Evolutionary conservation across 1,140 invertebrate genomes (phyloP), one percentile per base, ranked within the genome.

Genomic region (Micrasema longulum): DNA sequence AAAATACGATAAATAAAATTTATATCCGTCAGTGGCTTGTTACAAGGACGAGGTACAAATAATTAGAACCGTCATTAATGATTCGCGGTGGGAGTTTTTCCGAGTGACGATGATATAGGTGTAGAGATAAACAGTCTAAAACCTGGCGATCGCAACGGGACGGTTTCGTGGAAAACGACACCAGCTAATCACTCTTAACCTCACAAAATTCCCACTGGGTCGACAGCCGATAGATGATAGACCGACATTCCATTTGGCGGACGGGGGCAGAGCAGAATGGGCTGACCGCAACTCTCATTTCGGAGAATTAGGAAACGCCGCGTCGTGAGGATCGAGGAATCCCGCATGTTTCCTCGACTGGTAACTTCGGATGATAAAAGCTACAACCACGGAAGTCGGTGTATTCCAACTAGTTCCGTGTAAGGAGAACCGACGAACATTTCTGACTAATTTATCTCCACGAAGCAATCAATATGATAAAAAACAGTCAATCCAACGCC

Each of bases 121-220:
- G n/a, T n/a, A n/a, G 18, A 41, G 35, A 60, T 22, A 16, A 35
- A 7, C 55, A 22, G 36, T 35, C 36, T n/a, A 55, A 55, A 55
- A 55, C 52, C 52, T 18, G 11, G 12, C 36, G 35, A 10, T 26
- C 1, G 55, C 2, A 22, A 64, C 20, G 26, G 23, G 43, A n/a
- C 18, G 43, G 23, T 20, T 64, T 64, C 60, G 60, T 31, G 60
- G 60, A 64, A 64, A 26, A 22, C 41, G 22, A 12, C 57, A 43
- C 12, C 43, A 26, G 60, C 41, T 64, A 47, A 64, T 64, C n/a
- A 36, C n/a, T 47, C 22, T 7, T 20, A 26, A 64, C 41, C 60
- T 64, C 60, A 64, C 43, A 47, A 14, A 64, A 64, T 47, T 64
- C 60, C 36, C 55, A 18, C 12, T 60, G 31, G 55, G 26, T 41